phyloP scores from a whole-genome alignment of 37 sponge, comb jelly and placozoan genomes.

The Bolinopsis microptera region DNA sequence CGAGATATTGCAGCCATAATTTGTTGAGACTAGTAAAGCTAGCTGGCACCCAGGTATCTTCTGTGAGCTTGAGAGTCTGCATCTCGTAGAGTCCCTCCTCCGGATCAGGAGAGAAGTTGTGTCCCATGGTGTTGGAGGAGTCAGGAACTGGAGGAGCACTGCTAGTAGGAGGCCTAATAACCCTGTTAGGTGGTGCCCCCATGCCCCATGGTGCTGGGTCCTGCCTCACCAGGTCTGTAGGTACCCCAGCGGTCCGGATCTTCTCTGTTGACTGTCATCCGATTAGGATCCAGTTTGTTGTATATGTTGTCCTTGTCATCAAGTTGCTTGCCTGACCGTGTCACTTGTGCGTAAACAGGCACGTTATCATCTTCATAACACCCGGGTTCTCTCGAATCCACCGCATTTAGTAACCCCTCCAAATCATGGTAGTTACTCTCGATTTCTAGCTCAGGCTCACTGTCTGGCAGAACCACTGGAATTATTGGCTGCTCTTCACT shows the following conservation, averaged over 20 bases:
- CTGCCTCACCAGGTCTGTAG: not conserved
- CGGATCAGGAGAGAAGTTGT: no score
- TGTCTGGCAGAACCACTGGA: not conserved
- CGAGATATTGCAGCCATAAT: no score
- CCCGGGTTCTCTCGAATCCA: not conserved
- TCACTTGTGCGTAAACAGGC: not conserved
- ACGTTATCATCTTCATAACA: no score
- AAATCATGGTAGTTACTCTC: not conserved
- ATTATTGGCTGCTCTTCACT: not conserved
- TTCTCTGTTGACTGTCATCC: not conserved
- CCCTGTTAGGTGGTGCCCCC: not conserved
- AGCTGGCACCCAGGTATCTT: no score
- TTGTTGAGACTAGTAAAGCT: no score
- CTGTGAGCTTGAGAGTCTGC: no score
- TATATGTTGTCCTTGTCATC: not conserved
- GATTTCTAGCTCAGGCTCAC: not conserved
- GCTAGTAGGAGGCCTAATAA: no score
- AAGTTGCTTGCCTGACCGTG: not conserved
- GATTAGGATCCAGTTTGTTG: constrained; percentile 11
- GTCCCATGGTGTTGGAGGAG: no score
- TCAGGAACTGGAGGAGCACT: no score
- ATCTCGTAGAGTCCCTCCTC: not conserved
- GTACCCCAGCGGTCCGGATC: not conserved
- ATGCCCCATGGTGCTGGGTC: not conserved
- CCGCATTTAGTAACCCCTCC: not conserved